Conservation (phyloP, 2,888 invertebrate species). For the Argynnis bischoffii region DNA sequence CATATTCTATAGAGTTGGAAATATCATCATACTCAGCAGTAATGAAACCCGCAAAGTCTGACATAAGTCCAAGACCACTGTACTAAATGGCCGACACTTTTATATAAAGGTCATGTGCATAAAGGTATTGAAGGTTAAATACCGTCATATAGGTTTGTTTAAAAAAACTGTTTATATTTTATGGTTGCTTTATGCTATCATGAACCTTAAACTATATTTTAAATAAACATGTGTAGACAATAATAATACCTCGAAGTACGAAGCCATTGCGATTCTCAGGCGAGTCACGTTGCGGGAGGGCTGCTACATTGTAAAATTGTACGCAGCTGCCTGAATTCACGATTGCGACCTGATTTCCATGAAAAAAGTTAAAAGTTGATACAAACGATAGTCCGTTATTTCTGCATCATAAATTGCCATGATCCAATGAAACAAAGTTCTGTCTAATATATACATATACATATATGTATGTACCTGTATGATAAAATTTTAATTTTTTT, state of each 20-base stretch:
- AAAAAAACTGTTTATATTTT: background rate
- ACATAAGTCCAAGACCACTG: no score
- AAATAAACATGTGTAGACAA: constrained; percentile 46
- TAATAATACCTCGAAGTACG: constrained; percentile 53
- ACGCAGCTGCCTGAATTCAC: constrained; percentile 61
- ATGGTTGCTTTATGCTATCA: constrained; percentile 17
- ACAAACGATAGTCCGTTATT: constrained; percentile 26
- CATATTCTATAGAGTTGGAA: no score
- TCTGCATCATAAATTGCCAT: constrained; percentile 13
- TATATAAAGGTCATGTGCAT: no score
- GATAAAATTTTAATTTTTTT: no score
- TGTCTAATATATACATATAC: background rate
- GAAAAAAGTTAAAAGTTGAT: constrained; percentile 48
- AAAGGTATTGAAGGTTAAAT: background rate
- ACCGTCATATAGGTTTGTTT: background rate
- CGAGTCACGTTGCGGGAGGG: constrained; percentile 61
- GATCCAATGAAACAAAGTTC: background rate
- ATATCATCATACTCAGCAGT: no score
- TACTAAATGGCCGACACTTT: no score
- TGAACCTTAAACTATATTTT: constrained; percentile 23
- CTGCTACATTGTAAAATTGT: constrained; percentile 63
- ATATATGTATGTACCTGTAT: no score
- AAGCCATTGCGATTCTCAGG: constrained; percentile 48
- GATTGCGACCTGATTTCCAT: constrained; percentile 55
- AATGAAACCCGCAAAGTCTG: no score